Percentiles rank a stretch among this genome's conserved stretches.
These are phyloP conservation scores for Sandelia bainsii DNA, from an alignment of 2,797 vertebrate species.

Conservation along the genomic window DNA sequence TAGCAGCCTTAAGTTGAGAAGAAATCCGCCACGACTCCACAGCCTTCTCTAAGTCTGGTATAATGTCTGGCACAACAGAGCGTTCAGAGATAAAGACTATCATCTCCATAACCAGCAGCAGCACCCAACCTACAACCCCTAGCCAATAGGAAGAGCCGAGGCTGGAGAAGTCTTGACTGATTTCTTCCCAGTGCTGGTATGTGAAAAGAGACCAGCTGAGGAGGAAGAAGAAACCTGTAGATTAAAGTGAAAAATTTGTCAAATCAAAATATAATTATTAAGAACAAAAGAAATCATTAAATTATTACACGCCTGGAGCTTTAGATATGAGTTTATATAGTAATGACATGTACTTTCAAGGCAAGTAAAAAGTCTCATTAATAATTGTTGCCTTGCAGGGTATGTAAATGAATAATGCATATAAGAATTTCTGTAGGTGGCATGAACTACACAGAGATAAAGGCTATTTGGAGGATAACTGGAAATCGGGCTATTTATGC, in stretches of 20 bases:
- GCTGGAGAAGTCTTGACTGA: conserved; percentile 68
- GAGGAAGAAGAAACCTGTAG: conserved; percentile 86
- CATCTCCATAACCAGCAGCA: conserved; percentile 65
- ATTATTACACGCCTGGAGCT: conserved; percentile 58
- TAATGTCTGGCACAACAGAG: conserved; percentile 74
- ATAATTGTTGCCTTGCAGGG: conserved; percentile 52
- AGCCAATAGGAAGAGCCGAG: conserved; percentile 82
- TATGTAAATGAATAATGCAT: conserved; percentile 56
- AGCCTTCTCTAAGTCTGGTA: conserved; percentile 75
- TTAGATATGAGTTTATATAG: conserved; percentile 57
- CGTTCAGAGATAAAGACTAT: conserved; percentile 76
- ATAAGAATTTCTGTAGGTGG: conserved; percentile 50
- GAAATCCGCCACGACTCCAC: conserved; percentile 62
- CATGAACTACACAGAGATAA: conserved; percentile 52
- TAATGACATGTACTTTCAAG: conserved; percentile 66
- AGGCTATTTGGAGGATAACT: conserved; percentile 51
- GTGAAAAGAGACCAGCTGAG: conserved; percentile 87
- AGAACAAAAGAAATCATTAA: conserved; percentile 46
- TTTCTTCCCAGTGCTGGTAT: conserved; percentile 78
- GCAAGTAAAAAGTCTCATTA: conserved; percentile 50
- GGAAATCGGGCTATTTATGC: conserved; percentile 8
- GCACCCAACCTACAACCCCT: conserved; percentile 79
- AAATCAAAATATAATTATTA: conserved; percentile 37
- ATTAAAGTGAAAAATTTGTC: conserved; percentile 26
- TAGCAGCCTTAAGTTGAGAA: conserved; percentile 16